A percentile compares a stretch with the other conserved stretches of the same genome.
Conservation (phyloP, 2,797 vertebrate species). For the Ctenopoma multispine region DNA sequence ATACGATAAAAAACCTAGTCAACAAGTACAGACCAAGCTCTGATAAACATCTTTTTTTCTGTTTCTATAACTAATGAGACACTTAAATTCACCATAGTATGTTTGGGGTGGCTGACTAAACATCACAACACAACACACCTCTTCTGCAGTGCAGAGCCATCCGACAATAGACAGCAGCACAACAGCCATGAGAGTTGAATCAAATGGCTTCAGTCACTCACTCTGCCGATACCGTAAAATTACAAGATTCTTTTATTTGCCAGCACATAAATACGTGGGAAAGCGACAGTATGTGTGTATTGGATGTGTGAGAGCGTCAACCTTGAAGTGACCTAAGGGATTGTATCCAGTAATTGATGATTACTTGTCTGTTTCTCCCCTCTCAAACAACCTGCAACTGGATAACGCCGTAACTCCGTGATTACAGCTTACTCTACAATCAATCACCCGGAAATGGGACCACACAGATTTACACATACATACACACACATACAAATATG, state of each 20-base stretch:
- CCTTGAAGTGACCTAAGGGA: constrained; percentile 68
- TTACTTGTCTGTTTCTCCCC: constrained; percentile 63
- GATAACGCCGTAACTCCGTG: constrained; percentile 68
- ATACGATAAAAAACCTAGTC: constrained; percentile 6
- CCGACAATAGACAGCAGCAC: neutral
- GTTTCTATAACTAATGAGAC: neutral
- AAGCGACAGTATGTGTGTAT: constrained; percentile 14
- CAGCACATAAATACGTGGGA: neutral
- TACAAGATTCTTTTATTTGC: neutral
- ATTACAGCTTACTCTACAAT: constrained; percentile 72
- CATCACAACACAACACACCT: no score
- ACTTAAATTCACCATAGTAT: neutral
- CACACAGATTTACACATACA: constrained; percentile 21
- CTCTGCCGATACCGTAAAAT: neutral
- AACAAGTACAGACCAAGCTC: neutral
- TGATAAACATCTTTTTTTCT: neutral
- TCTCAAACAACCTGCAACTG: constrained; percentile 66
- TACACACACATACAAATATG: neutral
- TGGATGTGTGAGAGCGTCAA: constrained; percentile 38
- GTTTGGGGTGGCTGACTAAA: no score
- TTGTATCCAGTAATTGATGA: constrained; percentile 78
- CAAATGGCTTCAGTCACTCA: constrained; percentile 14
- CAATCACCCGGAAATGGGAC: constrained; percentile 68
- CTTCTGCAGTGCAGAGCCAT: neutral
- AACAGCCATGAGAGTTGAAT: constrained; percentile 5